Base-by-base conservation (phyloP, 1,140 invertebrate species). In the Ceratina australensis region DNA sequence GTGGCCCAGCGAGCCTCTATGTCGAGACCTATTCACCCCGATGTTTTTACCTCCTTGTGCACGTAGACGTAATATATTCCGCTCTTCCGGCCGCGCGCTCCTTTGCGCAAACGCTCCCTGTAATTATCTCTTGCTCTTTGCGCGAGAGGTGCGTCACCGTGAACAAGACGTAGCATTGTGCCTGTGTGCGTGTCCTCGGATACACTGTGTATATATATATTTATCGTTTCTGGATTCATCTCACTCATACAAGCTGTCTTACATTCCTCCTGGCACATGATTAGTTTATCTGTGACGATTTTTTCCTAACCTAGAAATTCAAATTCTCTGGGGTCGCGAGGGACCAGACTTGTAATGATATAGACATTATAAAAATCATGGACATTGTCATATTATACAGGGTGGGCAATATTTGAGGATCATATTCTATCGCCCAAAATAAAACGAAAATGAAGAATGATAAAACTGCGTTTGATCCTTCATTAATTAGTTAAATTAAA, bases 221-320 rank as follows among this genome's bases (percentile, higher is more conserved):
- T 87, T 87, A 87, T 87, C 85, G 82, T 60, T 87, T 82, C 73
- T 78, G 85, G 76, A 87, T 80, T 22, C 79, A 56, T 18, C 69
- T 60, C 59, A 69, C 69, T 60, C 59, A 69, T 57, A 47, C n/a
- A 57, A 79, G 15, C 59, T 10, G 20, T 20, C 28, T 54, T 20
- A 33, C 18, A 60, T 49, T 5, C 5, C 22, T 57, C n/a, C 12
- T 16, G 7, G 18, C 68, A 52, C 50, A 56, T 79, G 28, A 2
- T 33, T 33, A 33, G 28, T 33, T 33, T 33, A 3, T 5, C 28
- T 33, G 5, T 5, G 5, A 33, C 28, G 28, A 33, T 33, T 33
- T 5, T 33, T 33, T 33, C 28, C 5, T 33, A 33, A 33, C 5
- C 28, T 5, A 33, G 28, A 33, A 33, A 33, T 33, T 33, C 28